Percentiles rank a stretch among this genome's conserved stretches.
Evolutionary conservation across 1,140 invertebrate species (phyloP).

Genomic region (Liolophura sinensis): DNA sequence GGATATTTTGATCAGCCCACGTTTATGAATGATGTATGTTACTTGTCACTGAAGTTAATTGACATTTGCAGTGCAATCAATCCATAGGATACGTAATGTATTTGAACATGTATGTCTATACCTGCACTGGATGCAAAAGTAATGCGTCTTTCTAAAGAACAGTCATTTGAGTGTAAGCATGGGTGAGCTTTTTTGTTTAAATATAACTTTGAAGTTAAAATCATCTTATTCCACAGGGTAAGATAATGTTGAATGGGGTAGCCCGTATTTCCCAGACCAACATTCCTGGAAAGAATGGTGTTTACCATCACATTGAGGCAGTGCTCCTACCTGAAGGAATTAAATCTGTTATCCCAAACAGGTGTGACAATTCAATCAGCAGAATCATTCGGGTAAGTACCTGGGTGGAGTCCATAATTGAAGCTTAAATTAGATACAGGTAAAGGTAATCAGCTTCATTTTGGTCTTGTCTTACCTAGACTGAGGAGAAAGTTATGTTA

Average conservation of each 20-base stretch:
- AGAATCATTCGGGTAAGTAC: constrained; percentile 28
- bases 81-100: too few relatives aligned
- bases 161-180: background rate
- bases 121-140: too few relatives aligned
- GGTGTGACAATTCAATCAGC: constrained; percentile 27
- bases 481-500: too few relatives aligned
- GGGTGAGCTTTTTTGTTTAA: background rate
- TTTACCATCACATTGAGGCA: constrained; percentile 39
- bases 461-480: background rate
- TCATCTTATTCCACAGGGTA: constrained; percentile 29
- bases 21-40: too few relatives aligned
- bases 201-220: background rate
- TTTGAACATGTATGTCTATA: too few relatives aligned
- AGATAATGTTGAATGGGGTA: constrained; percentile 30
- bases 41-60: too few relatives aligned
- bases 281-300: constrained; percentile 39
- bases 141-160: background rate
- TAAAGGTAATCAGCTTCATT: background rate
- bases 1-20: too few relatives aligned
- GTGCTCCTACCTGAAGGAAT: constrained; percentile 32
- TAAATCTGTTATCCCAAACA: constrained; percentile 30
- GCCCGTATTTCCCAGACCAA: constrained; percentile 39
- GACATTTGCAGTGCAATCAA: too few relatives aligned
- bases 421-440: background rate
- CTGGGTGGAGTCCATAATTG: background rate